Evolutionary conservation across 2,888 invertebrate species (phyloP).

Genomic region (Coelogynopora nodosa): DNA sequence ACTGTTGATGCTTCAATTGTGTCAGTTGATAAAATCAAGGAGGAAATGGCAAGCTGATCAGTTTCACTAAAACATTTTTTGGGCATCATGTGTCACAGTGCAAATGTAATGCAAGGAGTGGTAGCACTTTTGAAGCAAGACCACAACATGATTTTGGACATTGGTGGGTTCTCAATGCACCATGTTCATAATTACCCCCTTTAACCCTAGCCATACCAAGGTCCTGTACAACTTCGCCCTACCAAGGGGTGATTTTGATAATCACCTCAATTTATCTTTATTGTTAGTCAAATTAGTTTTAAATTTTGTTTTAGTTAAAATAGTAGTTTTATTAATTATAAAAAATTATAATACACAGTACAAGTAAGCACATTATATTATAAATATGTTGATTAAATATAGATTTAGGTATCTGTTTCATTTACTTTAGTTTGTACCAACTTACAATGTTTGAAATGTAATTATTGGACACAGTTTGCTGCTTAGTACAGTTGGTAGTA

Average conservation of each 20-base stretch:
- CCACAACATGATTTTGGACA: no score
- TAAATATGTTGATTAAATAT: neutral
- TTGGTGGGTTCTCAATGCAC: no score
- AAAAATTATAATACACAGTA: neutral
- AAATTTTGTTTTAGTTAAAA: neutral
- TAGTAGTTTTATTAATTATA: conserved; percentile 14
- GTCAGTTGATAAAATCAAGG: no score
- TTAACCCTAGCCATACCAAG: conserved; percentile 14
- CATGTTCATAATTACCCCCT: no score
- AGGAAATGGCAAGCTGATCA: no score
- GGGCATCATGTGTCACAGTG: no score
- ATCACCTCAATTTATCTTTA: neutral
- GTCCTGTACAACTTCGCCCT: neutral
- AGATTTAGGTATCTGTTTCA: conserved; percentile 4
- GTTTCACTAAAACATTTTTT: no score
- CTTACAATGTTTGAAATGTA: neutral
- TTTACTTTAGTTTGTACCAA: neutral
- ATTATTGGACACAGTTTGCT: conserved; percentile 15
- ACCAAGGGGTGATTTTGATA: neutral
- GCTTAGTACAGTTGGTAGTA: neutral
- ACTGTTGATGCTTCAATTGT: no score
- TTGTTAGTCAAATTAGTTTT: no score
- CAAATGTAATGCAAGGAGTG: no score
- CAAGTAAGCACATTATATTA: neutral
- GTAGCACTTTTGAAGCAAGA: no score